Evolutionary conservation across 2,888 invertebrate genomes (phyloP), one percentile per base, ranked within the genome.

Genomic region (Aspidiotus rigidus): DNA sequence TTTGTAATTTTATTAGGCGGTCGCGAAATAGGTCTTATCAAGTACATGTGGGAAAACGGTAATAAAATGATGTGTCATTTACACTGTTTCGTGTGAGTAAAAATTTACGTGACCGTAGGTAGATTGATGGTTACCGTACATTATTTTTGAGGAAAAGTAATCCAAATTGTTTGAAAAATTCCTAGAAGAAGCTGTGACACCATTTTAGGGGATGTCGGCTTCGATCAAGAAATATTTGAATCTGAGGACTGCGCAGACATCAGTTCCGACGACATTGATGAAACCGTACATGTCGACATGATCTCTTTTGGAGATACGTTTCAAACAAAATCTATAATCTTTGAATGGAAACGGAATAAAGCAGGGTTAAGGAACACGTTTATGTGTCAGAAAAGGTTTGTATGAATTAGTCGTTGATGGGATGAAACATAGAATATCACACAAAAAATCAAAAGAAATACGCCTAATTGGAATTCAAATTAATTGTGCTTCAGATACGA

Each of bases 161-260:
- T 3, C 28, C 28, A 28, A 28, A 28, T 28, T 28, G 5, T 28
- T 28, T 5, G n/a, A 28, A 28, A 28, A 11, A 13, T 7, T 69
- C 73, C 57, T 72, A 83, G 84, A 71, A 83, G 88, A 70, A 87
- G 88, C 0, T 82, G 81, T 28, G 87, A 90, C 74, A 89, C 90
- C 0, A 84, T 91, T 71, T 79, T 92, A n/a, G 90, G 89, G 0
- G 89, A 90, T 79, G 86, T 87, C 0, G 83, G 88, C 9, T 86
- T 89, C 77, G 84, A 86, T 0, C 79, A 84, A 72, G 90, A 91
- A 79, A 78, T 92, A 42, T 91, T 89, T 78, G 76, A 86, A 63
- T 83, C 84, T 0, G 86, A 89, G 74, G 83, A 86, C 71, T 92
- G 91, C 77, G 86, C 87, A 71, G 86, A 89, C 75, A 83, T 64